Base-by-base conservation (phyloP, 2,797 vertebrate genomes). In the Eupleurogrammus muticus region DNA sequence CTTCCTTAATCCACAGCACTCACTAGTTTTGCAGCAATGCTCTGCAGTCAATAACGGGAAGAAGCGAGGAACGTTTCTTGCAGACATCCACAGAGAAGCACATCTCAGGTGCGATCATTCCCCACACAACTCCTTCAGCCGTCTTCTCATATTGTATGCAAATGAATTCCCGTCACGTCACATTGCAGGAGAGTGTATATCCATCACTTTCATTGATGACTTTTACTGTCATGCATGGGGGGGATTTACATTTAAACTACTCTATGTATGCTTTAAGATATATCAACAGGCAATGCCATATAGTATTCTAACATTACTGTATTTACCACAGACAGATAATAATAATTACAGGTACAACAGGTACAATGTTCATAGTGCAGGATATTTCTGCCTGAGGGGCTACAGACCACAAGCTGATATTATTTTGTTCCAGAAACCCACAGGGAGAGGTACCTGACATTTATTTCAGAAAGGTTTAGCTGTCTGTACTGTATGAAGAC, bases 81-180 rank as follows among this genome's bases (percentile, higher is more conserved):
- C 1, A 44, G 12, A 59, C 35, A 47, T 53, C 7, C 6, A 59
- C 17, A 53, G 4, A 44, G 21, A 28, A 19, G 32, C 16, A 16
- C 50, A 68, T 67, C 53, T 54, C 19, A 59, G 35, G 52, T 56
- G 55, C 21, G 12, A 50, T 40, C 61, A 24, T 56, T 77, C 38
- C 21, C 21, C 46, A 28, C 50, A 19, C 38, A 17, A 12, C 20
- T 56, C 52, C 19, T 17, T 51, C 34, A 35, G 68, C 53, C 65
- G 46, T 50, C 34, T 48, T 66, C 51, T 56, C 21, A n/a, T 42
- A 44, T 38, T 66, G 52, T 11, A 74, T 44, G 46, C 19, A 65
- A 65, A 80, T 64, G 2, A 52, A 65, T 68, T 71, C 63, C 32
- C 16, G 16, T 63, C 42, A 72, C 57, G 54, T 74, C n/a, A 64